These are phyloP conservation scores for Ctenochaetus hawaiiensis DNA, from an alignment of 2,797 vertebrate genomes.

Conservation along the genomic window DNA sequence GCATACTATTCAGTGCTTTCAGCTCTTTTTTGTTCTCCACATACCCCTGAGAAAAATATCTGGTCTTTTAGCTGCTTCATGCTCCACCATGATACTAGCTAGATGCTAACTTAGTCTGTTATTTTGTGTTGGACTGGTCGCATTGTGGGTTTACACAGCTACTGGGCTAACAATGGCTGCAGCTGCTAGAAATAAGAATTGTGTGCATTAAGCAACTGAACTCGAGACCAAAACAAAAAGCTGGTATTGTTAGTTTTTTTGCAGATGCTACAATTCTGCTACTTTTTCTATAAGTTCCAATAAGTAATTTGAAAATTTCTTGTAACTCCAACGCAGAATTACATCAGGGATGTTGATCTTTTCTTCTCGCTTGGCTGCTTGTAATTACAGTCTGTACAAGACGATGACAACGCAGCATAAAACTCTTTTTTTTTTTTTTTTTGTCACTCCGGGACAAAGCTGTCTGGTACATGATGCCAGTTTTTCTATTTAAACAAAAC, in stretches of 20 bases:
- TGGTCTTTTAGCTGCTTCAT: too few species aligned
- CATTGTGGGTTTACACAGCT: neutral
- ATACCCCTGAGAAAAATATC: neutral
- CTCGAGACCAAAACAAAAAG: too few species aligned
- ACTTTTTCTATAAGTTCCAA: neutral
- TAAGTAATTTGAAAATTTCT: neutral
- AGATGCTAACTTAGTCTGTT: neutral
- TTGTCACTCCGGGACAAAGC: constrained; percentile 14
- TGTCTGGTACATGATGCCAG: neutral
- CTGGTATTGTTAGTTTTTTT: too few species aligned
- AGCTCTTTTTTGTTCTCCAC: too few species aligned
- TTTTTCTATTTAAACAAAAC: constrained; percentile 1
- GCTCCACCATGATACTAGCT: neutral
- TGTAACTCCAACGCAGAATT: neutral
- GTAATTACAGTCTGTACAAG: constrained; percentile 12
- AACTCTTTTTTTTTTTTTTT: neutral
- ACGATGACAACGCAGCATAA: neutral
- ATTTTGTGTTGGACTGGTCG: too few species aligned
- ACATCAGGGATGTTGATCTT: neutral
- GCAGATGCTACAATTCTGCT: neutral
- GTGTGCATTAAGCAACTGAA: too few species aligned
- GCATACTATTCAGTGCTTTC: too few species aligned
- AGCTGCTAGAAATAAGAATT: too few species aligned
- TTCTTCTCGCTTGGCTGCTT: neutral
- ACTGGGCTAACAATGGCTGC: neutral